Conservation (phyloP, 2,888 invertebrate species). For the Coenonympha glycerion region DNA sequence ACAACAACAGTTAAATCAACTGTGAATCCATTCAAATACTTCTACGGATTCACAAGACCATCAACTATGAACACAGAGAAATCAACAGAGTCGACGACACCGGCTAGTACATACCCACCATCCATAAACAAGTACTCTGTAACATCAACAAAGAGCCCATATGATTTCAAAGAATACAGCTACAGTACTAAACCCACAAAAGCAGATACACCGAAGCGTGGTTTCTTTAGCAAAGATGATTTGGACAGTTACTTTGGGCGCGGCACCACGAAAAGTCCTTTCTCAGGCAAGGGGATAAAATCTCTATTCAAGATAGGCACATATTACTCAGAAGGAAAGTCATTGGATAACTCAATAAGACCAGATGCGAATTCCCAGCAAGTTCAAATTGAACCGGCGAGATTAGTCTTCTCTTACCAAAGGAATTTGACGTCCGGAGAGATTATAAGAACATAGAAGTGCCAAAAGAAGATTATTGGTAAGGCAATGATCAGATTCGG, state of each 20-base stretch:
- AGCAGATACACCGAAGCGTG: slow-evolving; percentile 43
- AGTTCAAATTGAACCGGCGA: slow-evolving; percentile 67
- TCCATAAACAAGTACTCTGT: slow-evolving; percentile 61
- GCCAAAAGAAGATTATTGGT: slow-evolving; percentile 59
- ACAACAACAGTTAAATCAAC: slow-evolving; percentile 40
- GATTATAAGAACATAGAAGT: slow-evolving; percentile 48
- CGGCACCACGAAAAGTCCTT: slow-evolving; percentile 74
- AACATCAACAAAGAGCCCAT: slow-evolving; percentile 75
- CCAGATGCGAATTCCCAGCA: slow-evolving; percentile 70
- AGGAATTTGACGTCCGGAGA: slow-evolving; percentile 61
- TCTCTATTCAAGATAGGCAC: slow-evolving; percentile 68
- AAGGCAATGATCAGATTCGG: slow-evolving; percentile 43
- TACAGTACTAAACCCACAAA: slow-evolving; percentile 53
- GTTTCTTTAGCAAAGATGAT: slow-evolving; percentile 60
- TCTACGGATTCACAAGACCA: slow-evolving; percentile 34
- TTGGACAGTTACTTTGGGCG: slow-evolving; percentile 54
- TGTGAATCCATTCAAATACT: slow-evolving; percentile 44
- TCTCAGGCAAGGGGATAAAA: slow-evolving; percentile 55
- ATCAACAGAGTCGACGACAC: slow-evolving; percentile 37
- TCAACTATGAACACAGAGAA: slow-evolving; percentile 41
- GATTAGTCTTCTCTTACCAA: slow-evolving; percentile 57
- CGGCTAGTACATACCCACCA: slow-evolving; percentile 31
- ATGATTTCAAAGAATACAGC: slow-evolving; percentile 68
- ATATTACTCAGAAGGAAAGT: slow-evolving; percentile 62
- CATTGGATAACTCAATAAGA: slow-evolving; percentile 65